Evolutionary conservation across 1,140 invertebrate genomes (phyloP).

Genomic region (Lepeophtheirus salmonis): DNA sequence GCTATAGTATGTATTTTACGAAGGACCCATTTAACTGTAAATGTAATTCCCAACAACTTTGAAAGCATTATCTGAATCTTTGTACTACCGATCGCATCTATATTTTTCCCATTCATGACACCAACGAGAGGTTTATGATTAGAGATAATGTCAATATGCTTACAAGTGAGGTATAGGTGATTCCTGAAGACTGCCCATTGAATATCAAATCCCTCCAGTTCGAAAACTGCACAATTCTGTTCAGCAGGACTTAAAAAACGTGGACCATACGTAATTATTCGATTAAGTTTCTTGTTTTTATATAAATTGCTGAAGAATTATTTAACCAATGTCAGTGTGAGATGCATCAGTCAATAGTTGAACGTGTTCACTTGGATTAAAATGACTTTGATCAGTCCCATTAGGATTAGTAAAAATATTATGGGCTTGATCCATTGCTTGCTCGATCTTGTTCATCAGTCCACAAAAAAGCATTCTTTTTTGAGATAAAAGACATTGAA

Average conservation of each 20-base stretch:
- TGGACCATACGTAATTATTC: not conserved
- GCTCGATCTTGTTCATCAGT: not conserved
- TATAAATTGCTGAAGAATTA: no score
- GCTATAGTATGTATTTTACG: no score
- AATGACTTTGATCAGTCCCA: not conserved
- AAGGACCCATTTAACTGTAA: no score
- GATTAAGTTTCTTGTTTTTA: not conserved
- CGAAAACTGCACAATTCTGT: not conserved
- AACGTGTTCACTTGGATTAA: not conserved
- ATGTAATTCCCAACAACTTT: no score
- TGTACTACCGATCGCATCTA: no score
- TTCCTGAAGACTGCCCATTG: no score
- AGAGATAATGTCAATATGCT: no score
- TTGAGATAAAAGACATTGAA: not conserved
- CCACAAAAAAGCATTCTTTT: not conserved
- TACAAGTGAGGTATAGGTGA: no score
- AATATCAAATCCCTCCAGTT: not conserved
- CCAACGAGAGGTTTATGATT: no score
- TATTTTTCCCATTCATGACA: no score
- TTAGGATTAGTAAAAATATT: not conserved
- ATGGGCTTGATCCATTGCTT: not conserved
- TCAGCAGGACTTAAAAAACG: not conserved
- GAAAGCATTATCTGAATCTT: no score
- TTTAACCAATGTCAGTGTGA: not conserved
- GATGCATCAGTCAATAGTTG: not conserved